A percentile compares a stretch with the other conserved stretches of the same genome.
Evolutionary conservation across 2,797 vertebrate genomes (phyloP).

Genomic region (Sarcophilus harrisii): DNA sequence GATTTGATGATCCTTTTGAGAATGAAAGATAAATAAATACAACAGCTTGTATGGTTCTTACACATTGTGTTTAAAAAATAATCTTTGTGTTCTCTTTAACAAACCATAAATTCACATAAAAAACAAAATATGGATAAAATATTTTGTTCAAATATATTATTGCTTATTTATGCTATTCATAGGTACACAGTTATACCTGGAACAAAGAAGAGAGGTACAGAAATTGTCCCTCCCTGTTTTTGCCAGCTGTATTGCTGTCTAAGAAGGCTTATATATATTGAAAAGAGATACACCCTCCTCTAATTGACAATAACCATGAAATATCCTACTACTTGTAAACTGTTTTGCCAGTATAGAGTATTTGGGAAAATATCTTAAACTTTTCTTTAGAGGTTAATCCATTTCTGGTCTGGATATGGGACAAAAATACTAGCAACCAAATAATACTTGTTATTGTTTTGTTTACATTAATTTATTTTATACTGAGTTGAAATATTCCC

Average conservation of each 20-base stretch:
- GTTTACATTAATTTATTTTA: background rate
- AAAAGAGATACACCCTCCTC: background rate
- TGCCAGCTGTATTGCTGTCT: background rate
- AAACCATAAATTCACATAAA: background rate
- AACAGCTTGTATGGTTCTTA: background rate
- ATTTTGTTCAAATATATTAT: background rate
- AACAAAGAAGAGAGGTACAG: background rate
- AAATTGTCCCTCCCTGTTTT: background rate
- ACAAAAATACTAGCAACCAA: background rate
- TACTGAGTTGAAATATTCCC: background rate
- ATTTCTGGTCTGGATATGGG: background rate
- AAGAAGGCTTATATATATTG: background rate
- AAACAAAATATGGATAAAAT: background rate
- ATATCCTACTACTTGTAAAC: background rate
- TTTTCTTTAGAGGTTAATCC: background rate
- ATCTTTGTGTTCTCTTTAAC: background rate
- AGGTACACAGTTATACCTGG: background rate
- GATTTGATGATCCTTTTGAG: too few species aligned
- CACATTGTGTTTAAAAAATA: background rate
- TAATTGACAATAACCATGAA: background rate
- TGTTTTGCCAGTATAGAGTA: background rate
- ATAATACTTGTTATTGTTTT: background rate
- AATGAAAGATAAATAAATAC: too few species aligned
- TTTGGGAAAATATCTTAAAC: background rate
- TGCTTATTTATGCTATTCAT: background rate